phyloP scores from a whole-genome alignment of 2,113 vertebrate species.

The Anguilla rostrata region DNA sequence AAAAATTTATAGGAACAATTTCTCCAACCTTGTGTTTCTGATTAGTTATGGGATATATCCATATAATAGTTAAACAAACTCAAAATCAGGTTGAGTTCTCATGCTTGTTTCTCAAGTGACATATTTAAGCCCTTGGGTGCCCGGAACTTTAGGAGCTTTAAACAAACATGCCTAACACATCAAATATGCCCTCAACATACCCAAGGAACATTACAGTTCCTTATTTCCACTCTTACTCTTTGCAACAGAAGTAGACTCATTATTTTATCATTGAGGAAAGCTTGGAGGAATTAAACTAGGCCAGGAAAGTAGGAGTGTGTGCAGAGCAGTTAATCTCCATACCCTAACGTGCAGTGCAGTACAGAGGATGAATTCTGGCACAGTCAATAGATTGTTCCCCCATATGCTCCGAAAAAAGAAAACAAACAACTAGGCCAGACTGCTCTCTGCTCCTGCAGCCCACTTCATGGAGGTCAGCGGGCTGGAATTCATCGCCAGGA shows the following conservation, averaged over 20 bases:
- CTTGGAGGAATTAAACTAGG: slow-evolving; percentile 48
- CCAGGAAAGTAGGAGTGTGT: slow-evolving; percentile 38
- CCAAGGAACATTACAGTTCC: not conserved
- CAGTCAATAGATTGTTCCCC: not conserved
- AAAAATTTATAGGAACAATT: not conserved
- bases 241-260: not conserved
- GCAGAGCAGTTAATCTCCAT: slow-evolving; percentile 43
- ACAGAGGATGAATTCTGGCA: not conserved
- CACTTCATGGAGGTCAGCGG: not conserved
- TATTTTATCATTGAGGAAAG: slow-evolving; percentile 34
- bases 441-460: slow-evolving; percentile 4
- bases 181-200: not conserved
- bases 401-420: not conserved
- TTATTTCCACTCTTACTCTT: not conserved
- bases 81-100: not conserved
- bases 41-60: not conserved
- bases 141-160: not conserved
- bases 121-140: not conserved
- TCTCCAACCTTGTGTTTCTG: not conserved
- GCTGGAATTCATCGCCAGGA: slow-evolving; percentile 9
- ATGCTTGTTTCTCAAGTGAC: not conserved
- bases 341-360: slow-evolving; percentile 43
- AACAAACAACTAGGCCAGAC: not conserved
- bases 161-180: not conserved
- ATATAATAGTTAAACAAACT: not conserved